A percentile compares a stretch with the other conserved stretches of the same genome.
phyloP scores from a whole-genome alignment of 2,888 invertebrate species.

The Ectemnius continuus region DNA sequence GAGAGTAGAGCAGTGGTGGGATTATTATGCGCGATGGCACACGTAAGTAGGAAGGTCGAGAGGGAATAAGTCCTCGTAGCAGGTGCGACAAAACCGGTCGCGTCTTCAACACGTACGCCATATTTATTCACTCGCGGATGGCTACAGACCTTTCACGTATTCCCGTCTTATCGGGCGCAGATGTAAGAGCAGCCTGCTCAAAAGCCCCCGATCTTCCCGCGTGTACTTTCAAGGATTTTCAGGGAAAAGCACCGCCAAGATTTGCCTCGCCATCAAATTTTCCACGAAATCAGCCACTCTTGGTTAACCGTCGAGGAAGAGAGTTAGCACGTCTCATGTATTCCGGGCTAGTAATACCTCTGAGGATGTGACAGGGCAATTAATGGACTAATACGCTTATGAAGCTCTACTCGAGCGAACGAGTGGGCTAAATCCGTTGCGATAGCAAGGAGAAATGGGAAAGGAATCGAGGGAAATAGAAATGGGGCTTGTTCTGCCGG shows the following conservation, averaged over 20 bases:
- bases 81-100: slow-evolving; percentile 63
- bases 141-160: slow-evolving; percentile 32
- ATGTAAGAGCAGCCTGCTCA: slow-evolving; percentile 9
- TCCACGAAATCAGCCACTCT: too few relatives aligned
- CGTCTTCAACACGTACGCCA: slow-evolving; percentile 29
- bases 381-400: slow-evolving; percentile 1
- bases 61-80: slow-evolving; percentile 56
- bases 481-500: slow-evolving; percentile 1
- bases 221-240: not conserved
- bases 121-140: slow-evolving; percentile 43
- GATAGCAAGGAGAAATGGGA: not conserved
- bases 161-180: slow-evolving; percentile 33
- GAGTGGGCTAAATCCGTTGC: not conserved
- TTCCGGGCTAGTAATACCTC: too few relatives aligned
- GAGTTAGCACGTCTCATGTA: too few relatives aligned
- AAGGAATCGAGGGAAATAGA: slow-evolving; percentile 21
- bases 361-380: not conserved
- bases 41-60: slow-evolving; percentile 17
- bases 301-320: too few relatives aligned
- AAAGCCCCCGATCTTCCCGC: not conserved
- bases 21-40: slow-evolving; percentile 62
- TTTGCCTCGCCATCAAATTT: too few relatives aligned
- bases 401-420: not conserved
- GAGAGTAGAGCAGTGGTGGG: slow-evolving; percentile 22
- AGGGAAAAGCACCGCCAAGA: too few relatives aligned